Evolutionary conservation across 2,888 invertebrate genomes (phyloP), one percentile per base, ranked within the genome.

Genomic region (Drosophila nr. fundita): DNA sequence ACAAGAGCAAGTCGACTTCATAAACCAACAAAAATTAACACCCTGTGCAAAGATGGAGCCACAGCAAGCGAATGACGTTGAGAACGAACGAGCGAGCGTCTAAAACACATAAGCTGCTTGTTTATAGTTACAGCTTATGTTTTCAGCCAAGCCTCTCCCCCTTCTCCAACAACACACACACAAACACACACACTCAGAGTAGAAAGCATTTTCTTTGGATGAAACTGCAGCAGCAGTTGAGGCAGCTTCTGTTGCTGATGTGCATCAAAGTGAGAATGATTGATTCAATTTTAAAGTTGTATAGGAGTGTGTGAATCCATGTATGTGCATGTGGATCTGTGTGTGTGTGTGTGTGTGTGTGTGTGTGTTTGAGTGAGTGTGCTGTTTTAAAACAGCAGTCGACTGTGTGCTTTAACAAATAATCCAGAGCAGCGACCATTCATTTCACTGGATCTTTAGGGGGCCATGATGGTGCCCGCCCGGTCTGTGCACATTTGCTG

Each of bases 181-280:
- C 8, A 50, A 57, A 1, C 40, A 21, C 48, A 55, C 7, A 21
- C 45, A 21, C 15, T 7, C 7, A 8, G 24, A 15, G 45, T 29
- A 40, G 57, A 59, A 68, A 82, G 65, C 71, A 70, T 73, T 89
- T 90, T 80, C 82, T 89, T 89, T 75, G 67, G 82, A 69, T 68
- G 80, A 78, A 84, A 87, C 76, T 86, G 81, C 83, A 80, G 78
- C 76, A 78, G 76, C 72, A 76, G 80, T 76, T 73, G 68, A 68
- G 87, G 87, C 89, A 90, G 89, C 90, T 90, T 87, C 87, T 91
- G 91, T 83, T 91, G 90, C 91, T 91, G 91, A 91, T 91, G 91
- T 91, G 91, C 91, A 91, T 90, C 92, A 91, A 91, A 91, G 89
- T 92, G 91, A 91, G 89, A 92, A 92, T 91, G 91, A 91, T 91